Percentiles rank a stretch among this genome's conserved stretches.
Evolutionary conservation across 1,140 invertebrate species (phyloP).

Genomic region (Aphelenchoides besseyi): DNA sequence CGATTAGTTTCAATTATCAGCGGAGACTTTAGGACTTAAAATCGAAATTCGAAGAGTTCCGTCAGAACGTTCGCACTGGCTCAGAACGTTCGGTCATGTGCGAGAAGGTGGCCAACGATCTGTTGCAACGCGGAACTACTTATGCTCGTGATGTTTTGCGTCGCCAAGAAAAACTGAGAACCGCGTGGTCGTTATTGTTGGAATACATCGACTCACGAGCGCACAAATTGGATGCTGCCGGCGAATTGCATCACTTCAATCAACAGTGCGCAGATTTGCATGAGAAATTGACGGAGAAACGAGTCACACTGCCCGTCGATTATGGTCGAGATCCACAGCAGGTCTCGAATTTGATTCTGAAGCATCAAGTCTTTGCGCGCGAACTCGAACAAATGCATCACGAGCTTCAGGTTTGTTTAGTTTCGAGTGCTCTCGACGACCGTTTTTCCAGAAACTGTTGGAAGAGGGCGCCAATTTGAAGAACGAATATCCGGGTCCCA

Average conservation of each 20-base stretch:
- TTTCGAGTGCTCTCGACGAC: background rate
- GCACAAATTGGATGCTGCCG: slow-evolving; percentile 80
- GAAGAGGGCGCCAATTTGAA: slow-evolving; percentile 85
- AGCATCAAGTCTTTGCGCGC: slow-evolving; percentile 90
- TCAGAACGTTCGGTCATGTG: slow-evolving; percentile 87
- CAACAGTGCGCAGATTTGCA: slow-evolving; percentile 87
- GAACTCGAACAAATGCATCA: slow-evolving; percentile 88
- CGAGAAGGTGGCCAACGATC: slow-evolving; percentile 82
- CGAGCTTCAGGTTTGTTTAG: slow-evolving; percentile 71
- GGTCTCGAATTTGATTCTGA: slow-evolving; percentile 75
- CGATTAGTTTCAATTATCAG: background rate
- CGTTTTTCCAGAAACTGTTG: slow-evolving; percentile 71
- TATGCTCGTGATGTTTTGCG: slow-evolving; percentile 82
- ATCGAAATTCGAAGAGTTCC: slow-evolving; percentile 91
- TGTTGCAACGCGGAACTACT: slow-evolving; percentile 71
- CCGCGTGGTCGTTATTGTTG: slow-evolving; percentile 79
- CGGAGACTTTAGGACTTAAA: slow-evolving; percentile 72
- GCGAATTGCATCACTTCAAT: slow-evolving; percentile 92
- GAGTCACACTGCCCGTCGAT: slow-evolving; percentile 77
- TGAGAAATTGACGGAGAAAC: slow-evolving; percentile 82
- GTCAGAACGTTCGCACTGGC: slow-evolving; percentile 82
- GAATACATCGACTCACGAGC: slow-evolving; percentile 80
- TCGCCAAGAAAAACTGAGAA: slow-evolving; percentile 82
- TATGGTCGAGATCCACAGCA: slow-evolving; percentile 82
- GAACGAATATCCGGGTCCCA: slow-evolving; percentile 82